Conservation (phyloP, 2,888 invertebrate species). For the Hyppa rectilinea region DNA sequence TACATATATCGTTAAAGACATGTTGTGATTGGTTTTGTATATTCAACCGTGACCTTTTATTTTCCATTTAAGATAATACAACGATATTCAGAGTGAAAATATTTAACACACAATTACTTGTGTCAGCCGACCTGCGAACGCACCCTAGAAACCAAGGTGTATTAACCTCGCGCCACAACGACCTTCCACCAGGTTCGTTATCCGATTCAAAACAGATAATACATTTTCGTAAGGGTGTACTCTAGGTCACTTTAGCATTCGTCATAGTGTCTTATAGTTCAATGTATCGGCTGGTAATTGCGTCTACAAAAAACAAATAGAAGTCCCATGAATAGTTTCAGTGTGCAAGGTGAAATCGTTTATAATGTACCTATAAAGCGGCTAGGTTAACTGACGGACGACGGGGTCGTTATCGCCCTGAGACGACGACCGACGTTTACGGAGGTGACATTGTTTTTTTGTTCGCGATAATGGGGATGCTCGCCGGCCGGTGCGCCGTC, state of each 20-base stretch:
- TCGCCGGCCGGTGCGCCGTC: constrained; percentile 58
- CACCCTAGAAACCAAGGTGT: constrained; percentile 82
- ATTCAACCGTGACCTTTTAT: constrained; percentile 10
- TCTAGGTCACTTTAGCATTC: constrained; percentile 66
- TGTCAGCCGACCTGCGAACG: constrained; percentile 73
- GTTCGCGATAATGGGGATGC: constrained; percentile 70
- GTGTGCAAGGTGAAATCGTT: constrained; percentile 55
- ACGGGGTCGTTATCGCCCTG: constrained; percentile 73
- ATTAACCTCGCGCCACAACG: constrained; percentile 79
- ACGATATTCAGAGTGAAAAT: constrained; percentile 20
- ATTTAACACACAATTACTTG: constrained; percentile 43
- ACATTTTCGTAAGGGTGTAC: constrained; percentile 62
- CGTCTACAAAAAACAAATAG: constrained; percentile 43
- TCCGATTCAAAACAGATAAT: constrained; percentile 79
- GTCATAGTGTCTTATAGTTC: constrained; percentile 45
- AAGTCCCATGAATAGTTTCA: constrained; percentile 43
- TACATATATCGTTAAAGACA: not conserved
- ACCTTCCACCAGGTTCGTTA: constrained; percentile 80
- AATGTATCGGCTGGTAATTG: constrained; percentile 37
- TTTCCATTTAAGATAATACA: constrained; percentile 19
- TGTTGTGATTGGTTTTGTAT: constrained; percentile 5
- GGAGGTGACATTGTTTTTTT: constrained; percentile 79
- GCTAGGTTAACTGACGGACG: constrained; percentile 69
- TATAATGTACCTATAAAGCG: constrained; percentile 50
- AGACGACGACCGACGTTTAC: constrained; percentile 63